These are phyloP conservation scores for Hiodon tergisus DNA, from an alignment of 2,113 vertebrate species.

Conservation along the genomic window DNA sequence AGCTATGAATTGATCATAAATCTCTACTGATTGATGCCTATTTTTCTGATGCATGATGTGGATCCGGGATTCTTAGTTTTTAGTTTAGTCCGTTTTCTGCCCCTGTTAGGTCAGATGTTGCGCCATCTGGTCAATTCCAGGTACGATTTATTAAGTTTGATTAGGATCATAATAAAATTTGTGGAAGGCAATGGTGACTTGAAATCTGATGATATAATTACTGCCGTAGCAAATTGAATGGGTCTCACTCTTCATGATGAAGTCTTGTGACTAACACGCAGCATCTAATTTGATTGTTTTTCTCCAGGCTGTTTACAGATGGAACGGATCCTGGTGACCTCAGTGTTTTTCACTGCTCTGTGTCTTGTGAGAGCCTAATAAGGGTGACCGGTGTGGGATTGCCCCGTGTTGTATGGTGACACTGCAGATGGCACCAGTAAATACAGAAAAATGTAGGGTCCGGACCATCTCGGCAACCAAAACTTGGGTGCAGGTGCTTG, in stretches of 20 bases:
- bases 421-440: not conserved
- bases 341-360: constrained; percentile 53
- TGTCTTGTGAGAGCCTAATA: constrained; percentile 60
- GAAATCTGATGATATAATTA: constrained; percentile 57
- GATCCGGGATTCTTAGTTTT: too few relatives aligned
- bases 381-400: constrained; percentile 40
- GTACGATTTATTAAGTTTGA: too few relatives aligned
- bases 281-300: constrained; percentile 76
- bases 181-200: constrained; percentile 49
- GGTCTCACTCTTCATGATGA: constrained; percentile 37
- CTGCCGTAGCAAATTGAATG: constrained; percentile 34
- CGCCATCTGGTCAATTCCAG: too few relatives aligned
- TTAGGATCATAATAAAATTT: constrained; percentile 37
- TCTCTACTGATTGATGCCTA: too few relatives aligned
- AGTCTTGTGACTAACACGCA: constrained; percentile 75
- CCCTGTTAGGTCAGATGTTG: too few relatives aligned
- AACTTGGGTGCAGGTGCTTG: too few relatives aligned
- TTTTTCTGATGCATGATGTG: too few relatives aligned
- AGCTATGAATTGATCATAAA: too few relatives aligned
- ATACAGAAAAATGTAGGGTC: too few relatives aligned
- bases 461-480: too few relatives aligned
- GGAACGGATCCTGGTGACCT: constrained; percentile 56
- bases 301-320: constrained; percentile 45
- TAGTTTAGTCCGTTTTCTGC: too few relatives aligned
- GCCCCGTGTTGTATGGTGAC: constrained; percentile 41